Conservation (phyloP, 1,140 invertebrate genomes). For the Papilio glaucus region DNA sequence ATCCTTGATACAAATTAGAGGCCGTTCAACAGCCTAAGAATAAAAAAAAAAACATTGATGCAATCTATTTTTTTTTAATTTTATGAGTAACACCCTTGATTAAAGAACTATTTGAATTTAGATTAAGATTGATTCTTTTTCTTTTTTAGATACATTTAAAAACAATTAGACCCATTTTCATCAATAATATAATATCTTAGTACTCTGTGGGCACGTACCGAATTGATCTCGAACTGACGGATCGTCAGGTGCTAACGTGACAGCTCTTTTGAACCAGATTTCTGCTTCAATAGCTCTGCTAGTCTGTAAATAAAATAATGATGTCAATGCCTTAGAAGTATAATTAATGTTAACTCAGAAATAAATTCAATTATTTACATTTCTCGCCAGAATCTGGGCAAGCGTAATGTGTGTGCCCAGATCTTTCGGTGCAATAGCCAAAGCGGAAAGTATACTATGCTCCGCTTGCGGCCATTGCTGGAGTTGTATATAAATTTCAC, state of each 20-base stretch:
- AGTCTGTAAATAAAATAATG: slow-evolving; percentile 84
- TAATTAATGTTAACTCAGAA: not conserved
- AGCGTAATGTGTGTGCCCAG: slow-evolving; percentile 95
- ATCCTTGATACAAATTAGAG: too few species aligned
- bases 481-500: slow-evolving; percentile 92
- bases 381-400: slow-evolving; percentile 94
- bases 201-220: slow-evolving; percentile 53
- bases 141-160: too few species aligned
- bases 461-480: slow-evolving; percentile 92
- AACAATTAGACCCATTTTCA: too few species aligned
- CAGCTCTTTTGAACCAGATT: slow-evolving; percentile 93
- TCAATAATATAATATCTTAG: not conserved
- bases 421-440: slow-evolving; percentile 92
- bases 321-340: slow-evolving; percentile 1
- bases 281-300: slow-evolving; percentile 93
- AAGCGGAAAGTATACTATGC: slow-evolving; percentile 91
- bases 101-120: slow-evolving; percentile 19
- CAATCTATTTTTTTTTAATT: too few species aligned
- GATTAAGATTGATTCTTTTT: too few species aligned
- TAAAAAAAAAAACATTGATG: too few species aligned
- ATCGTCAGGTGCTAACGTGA: slow-evolving; percentile 92
- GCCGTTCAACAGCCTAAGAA: too few species aligned
- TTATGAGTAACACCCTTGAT: too few species aligned
- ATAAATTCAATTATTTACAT: slow-evolving; percentile 86
- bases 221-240: slow-evolving; percentile 82